Evolutionary conservation across 2,888 invertebrate species (phyloP).

Genomic region (Ormia ochracea): DNA sequence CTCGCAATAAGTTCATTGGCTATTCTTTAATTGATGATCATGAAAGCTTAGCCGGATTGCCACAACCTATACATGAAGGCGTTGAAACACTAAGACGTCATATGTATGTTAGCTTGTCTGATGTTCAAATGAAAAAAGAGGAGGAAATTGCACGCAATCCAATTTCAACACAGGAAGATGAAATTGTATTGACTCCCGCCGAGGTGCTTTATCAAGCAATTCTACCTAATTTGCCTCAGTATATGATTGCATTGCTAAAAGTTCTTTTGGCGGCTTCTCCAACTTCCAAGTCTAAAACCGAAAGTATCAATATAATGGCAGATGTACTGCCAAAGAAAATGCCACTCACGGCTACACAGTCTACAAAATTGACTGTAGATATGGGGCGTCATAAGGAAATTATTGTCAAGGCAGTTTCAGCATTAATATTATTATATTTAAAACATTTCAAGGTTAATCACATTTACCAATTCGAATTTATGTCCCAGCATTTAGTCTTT

Average conservation of each 20-base stretch:
- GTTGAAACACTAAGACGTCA: constrained; percentile 91
- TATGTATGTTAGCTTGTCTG: constrained; percentile 94
- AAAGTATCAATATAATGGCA: constrained; percentile 98
- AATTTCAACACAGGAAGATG: constrained; percentile 88
- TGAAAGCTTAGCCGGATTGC: constrained; percentile 94
- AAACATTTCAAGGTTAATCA: constrained; percentile 99
- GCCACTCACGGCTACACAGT: constrained; percentile 96
- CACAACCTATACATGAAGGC: constrained; percentile 97
- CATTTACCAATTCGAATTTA: constrained; percentile 99
- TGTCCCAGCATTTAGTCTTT: constrained; percentile 98
- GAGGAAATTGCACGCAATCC: constrained; percentile 94
- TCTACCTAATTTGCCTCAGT: constrained; percentile 96
- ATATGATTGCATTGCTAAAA: constrained; percentile 97
- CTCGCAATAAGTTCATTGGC: constrained; percentile 96
- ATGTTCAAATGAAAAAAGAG: constrained; percentile 93
- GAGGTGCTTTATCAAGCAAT: constrained; percentile 96
- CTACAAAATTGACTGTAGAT: constrained; percentile 96
- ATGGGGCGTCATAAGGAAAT: constrained; percentile 99
- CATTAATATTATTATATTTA: constrained; percentile 90
- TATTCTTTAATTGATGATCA: constrained; percentile 92
- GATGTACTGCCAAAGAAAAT: constrained; percentile 98
- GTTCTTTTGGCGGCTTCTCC: constrained; percentile 98
- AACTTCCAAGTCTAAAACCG: constrained; percentile 98
- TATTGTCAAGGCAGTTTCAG: constrained; percentile 96
- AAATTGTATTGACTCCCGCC: constrained; percentile 87